A percentile compares a stretch with the other conserved stretches of the same genome.
These are phyloP conservation scores for Hepsetus odoe DNA, from an alignment of 2,113 vertebrate genomes.

Conservation along the genomic window DNA sequence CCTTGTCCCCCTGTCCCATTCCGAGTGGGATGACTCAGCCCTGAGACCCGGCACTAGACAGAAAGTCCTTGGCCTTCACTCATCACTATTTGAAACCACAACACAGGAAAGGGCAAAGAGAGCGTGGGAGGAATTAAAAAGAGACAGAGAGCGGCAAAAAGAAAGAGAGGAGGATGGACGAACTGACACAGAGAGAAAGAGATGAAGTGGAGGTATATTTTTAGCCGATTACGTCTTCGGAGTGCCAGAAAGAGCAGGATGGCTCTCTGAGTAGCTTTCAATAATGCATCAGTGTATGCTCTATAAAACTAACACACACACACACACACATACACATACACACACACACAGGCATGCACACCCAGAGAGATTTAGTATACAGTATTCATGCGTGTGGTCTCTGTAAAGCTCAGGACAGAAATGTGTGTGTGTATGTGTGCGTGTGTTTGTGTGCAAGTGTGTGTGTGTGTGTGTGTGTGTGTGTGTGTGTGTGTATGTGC, in stretches of 20 bases:
- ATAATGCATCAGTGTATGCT: conserved; percentile 53
- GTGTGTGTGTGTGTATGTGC: too few relatives aligned
- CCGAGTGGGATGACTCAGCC: neutral
- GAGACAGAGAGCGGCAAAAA: neutral
- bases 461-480: too few relatives aligned
- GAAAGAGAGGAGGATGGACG: neutral
- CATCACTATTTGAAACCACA: too few relatives aligned
- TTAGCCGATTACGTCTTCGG: conserved; percentile 45
- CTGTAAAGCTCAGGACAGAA: conserved; percentile 16
- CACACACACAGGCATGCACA: conserved; percentile 13
- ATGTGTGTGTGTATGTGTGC: too few relatives aligned
- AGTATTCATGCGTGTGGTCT: conserved; percentile 32
- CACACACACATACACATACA: conserved; percentile 10
- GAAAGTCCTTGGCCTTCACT: too few relatives aligned
- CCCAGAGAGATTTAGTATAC: conserved; percentile 39
- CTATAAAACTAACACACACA: conserved; percentile 43
- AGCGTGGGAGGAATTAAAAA: neutral
- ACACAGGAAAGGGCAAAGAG: too few relatives aligned
- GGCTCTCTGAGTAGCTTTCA: conserved; percentile 52
- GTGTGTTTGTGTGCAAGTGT: too few relatives aligned
- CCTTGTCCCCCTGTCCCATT: too few relatives aligned
- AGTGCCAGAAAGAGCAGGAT: conserved; percentile 49
- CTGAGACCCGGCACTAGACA: neutral
- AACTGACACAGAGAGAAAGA: conserved; percentile 9
- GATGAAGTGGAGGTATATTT: conserved; percentile 53